These are phyloP conservation scores for Cephus pygmeus DNA, from an alignment of 2,888 invertebrate species.

Conservation along the genomic window DNA sequence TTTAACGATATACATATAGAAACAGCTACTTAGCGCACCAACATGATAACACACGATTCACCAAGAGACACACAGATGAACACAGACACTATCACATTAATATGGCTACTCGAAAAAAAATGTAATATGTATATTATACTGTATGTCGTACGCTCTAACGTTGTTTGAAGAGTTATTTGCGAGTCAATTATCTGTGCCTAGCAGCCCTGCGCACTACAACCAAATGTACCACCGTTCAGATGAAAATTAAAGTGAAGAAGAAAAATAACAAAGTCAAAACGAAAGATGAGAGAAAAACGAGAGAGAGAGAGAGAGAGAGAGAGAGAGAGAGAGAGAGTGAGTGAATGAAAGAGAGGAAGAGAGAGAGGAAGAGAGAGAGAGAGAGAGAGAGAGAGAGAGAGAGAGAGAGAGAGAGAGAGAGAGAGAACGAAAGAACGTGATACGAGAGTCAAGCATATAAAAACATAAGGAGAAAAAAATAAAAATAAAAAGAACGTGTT, in stretches of 20 bases:
- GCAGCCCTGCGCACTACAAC: conserved; percentile 66
- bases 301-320: neutral
- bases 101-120: conserved; percentile 44
- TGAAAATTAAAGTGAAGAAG: conserved; percentile 47
- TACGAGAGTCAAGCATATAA: neutral
- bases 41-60: conserved; percentile 15
- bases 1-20: conserved; percentile 43
- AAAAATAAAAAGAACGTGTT: conserved; percentile 25
- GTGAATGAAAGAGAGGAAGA: no score
- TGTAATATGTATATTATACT: conserved; percentile 63
- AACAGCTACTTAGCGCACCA: conserved; percentile 33
- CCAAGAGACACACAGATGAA: conserved; percentile 17
- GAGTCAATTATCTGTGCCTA: conserved; percentile 75
- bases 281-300: neutral
- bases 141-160: conserved; percentile 67
- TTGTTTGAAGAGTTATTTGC: conserved; percentile 70
- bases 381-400: neutral
- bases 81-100: conserved; percentile 32
- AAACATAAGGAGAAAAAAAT: neutral
- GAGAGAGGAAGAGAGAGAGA: no score
- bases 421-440: conserved; percentile 11
- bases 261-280: neutral
- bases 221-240: conserved; percentile 65
- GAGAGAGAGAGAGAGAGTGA: no score
- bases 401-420: neutral